These are phyloP conservation scores for Hyposmocoma kahamanoa DNA, from an alignment of 1,140 invertebrate species.

Conservation along the genomic window DNA sequence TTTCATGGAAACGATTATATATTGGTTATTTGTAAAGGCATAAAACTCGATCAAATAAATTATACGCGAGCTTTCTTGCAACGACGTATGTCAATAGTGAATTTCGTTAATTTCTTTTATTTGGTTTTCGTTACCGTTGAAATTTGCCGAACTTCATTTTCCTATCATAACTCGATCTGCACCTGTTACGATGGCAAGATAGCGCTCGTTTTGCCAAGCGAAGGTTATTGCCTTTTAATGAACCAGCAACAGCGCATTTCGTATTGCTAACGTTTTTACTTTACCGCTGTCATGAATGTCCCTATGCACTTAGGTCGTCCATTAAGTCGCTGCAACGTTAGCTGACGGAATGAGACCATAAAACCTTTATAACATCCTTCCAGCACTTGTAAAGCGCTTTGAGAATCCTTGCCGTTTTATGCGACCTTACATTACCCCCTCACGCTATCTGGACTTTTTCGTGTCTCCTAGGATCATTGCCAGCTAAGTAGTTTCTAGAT, in stretches of 20 bases:
- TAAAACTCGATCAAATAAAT: too few relatives aligned
- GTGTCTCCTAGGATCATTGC: constrained; percentile 19
- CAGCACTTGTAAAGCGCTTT: constrained; percentile 70
- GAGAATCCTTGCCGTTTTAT: constrained; percentile 61
- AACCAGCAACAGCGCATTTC: constrained; percentile 27
- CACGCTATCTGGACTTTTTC: constrained; percentile 23
- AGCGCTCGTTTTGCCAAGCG: too few relatives aligned
- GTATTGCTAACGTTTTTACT: constrained; percentile 37
- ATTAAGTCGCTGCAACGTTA: constrained; percentile 65
- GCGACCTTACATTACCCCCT: constrained; percentile 39
- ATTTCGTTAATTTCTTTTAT: too few relatives aligned
- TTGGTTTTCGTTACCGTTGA: too few relatives aligned
- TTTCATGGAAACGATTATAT: constrained; percentile 30
- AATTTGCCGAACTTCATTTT: too few relatives aligned
- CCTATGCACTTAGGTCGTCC: constrained; percentile 68
- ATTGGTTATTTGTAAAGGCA: constrained; percentile 33
- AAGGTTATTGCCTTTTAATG: constrained; percentile 23
- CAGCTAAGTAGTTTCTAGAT: constrained; percentile 28
- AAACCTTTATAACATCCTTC: constrained; percentile 72
- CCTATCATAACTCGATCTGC: too few relatives aligned
- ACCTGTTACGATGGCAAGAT: too few relatives aligned
- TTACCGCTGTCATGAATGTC: constrained; percentile 61
- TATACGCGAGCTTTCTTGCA: too few relatives aligned
- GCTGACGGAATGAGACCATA: constrained; percentile 65
- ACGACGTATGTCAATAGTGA: too few relatives aligned